Conservation (phyloP, 2,888 invertebrate genomes). For the Hymenopus coronatus region DNA sequence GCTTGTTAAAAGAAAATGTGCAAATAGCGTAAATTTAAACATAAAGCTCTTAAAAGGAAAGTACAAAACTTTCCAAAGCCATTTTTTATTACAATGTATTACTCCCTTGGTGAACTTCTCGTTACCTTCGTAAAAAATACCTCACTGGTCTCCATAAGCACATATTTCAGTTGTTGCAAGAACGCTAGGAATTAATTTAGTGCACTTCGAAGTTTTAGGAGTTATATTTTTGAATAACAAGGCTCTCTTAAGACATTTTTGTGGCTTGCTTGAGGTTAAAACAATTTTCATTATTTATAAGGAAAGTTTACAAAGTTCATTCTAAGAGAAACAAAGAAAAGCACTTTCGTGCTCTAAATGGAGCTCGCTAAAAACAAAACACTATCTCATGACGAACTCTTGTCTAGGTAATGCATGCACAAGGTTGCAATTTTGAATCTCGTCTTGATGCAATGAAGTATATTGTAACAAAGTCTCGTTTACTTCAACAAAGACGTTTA, state of each 20-base stretch:
- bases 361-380: not conserved
- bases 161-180: not conserved
- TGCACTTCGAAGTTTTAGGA: not conserved
- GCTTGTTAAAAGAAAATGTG: too few relatives aligned
- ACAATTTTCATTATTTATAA: not conserved
- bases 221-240: too few relatives aligned
- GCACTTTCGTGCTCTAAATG: not conserved
- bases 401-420: too few relatives aligned
- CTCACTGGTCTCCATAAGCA: not conserved
- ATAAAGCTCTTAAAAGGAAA: too few relatives aligned
- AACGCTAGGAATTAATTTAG: not conserved
- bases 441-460: too few relatives aligned
- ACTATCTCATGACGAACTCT: not conserved
- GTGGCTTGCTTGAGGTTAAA: not conserved
- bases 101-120: too few relatives aligned
- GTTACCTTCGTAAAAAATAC: not conserved
- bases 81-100: too few relatives aligned
- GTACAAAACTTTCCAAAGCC: too few relatives aligned
- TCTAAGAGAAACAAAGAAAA: not conserved
- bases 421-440: too few relatives aligned
- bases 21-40: too few relatives aligned
- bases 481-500: too few relatives aligned
- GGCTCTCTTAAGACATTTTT: not conserved
- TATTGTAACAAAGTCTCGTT: too few relatives aligned
- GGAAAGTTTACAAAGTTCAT: not conserved